Evolutionary conservation across 2,113 vertebrate species (phyloP).

Genomic region (Lophotis ruficrista): DNA sequence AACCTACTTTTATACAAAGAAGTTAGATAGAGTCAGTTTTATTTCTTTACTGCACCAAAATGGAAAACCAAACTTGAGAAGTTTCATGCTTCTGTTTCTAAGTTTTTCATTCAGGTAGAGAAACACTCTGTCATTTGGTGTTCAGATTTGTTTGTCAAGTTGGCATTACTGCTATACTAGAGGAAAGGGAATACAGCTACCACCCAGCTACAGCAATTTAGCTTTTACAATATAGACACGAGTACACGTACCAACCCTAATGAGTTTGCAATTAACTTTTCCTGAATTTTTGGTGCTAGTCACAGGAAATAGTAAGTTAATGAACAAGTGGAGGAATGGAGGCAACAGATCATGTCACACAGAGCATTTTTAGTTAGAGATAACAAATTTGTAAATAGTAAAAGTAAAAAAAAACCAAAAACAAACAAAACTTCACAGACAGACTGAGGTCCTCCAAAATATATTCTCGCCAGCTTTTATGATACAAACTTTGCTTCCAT

Average conservation of each 20-base stretch:
- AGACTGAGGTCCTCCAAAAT: background rate
- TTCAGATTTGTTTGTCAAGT: background rate
- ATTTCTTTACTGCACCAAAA: background rate
- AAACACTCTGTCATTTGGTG: background rate
- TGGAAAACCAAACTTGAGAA: background rate
- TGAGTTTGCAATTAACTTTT: background rate
- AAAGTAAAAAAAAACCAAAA: background rate
- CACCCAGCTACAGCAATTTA: background rate
- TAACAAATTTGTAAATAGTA: background rate
- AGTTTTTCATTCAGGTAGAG: background rate
- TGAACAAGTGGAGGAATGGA: background rate
- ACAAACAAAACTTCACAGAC: background rate
- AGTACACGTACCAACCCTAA: background rate
- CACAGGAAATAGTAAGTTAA: background rate
- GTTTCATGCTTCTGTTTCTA: background rate
- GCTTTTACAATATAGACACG: background rate
- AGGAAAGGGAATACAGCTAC: background rate
- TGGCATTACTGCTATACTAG: background rate
- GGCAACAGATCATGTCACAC: background rate
- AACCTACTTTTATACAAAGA: background rate
- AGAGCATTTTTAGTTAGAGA: background rate
- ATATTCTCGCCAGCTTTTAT: accelerated
- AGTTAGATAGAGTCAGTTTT: background rate
- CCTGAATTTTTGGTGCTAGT: background rate
- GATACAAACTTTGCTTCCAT: background rate